Conservation (phyloP, 2,797 vertebrate genomes). For the Molossus molossus region DNA sequence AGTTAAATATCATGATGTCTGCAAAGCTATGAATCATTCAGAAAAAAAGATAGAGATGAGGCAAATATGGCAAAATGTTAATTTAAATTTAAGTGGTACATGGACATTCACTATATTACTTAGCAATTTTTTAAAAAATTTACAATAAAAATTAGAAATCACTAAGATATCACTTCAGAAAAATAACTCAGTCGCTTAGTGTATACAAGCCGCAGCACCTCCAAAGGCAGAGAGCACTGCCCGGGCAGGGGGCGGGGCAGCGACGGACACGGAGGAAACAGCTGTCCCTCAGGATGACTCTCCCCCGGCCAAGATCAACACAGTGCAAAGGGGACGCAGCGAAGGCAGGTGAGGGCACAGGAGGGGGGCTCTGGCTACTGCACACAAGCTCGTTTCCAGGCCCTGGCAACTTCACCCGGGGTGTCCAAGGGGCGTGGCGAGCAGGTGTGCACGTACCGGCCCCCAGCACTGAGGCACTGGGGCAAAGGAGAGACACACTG, state of each 20-base stretch:
- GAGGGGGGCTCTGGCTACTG: rapidly evolving
- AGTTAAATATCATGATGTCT: not conserved
- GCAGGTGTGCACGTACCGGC: not conserved
- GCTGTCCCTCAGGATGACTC: not conserved
- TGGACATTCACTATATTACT: not conserved
- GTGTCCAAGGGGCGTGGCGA: not conserved
- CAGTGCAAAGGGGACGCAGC: not conserved
- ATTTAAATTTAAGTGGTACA: not conserved
- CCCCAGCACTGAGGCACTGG: not conserved
- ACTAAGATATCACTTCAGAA: conserved; percentile 5
- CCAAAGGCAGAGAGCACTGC: not conserved
- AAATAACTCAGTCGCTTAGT: not conserved
- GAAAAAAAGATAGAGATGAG: not conserved
- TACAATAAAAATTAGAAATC: not conserved
- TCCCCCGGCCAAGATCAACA: not conserved
- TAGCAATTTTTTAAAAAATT: conserved; percentile 21
- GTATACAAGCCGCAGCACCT: rapidly evolving
- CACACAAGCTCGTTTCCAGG: rapidly evolving
- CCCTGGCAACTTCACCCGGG: not conserved
- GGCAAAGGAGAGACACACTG: not conserved
- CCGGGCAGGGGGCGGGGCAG: not conserved
- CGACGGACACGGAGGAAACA: not conserved
- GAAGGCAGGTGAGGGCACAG: not conserved
- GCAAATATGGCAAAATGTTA: not conserved
- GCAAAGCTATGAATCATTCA: not conserved